Conservation (phyloP, 2,113 vertebrate genomes). For the Dipodomys spectabilis region DNA sequence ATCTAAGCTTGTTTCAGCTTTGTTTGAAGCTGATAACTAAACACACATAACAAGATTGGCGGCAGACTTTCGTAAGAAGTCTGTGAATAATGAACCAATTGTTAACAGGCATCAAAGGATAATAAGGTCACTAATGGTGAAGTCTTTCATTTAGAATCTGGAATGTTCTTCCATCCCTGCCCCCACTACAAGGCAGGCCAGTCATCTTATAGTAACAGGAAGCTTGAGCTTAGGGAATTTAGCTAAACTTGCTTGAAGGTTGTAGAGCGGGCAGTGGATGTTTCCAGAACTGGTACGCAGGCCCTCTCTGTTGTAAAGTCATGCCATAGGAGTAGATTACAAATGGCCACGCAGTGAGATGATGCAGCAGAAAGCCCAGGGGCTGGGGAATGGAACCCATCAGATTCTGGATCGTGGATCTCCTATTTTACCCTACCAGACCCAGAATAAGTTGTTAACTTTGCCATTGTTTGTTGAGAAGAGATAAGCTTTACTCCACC, state of each 20-base stretch:
- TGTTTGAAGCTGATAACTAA: slow-evolving; percentile 56
- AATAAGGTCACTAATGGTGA: slow-evolving; percentile 52
- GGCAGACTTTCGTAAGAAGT: slow-evolving; percentile 49
- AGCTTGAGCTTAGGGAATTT: no score
- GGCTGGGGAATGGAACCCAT: not conserved
- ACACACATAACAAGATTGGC: slow-evolving; percentile 45
- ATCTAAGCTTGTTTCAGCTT: slow-evolving; percentile 50
- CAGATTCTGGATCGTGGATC: not conserved
- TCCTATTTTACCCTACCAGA: not conserved
- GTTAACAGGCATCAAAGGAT: slow-evolving; percentile 59
- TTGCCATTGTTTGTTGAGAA: not conserved
- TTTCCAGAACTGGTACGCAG: not conserved
- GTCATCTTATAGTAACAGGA: not conserved
- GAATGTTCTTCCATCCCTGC: not conserved
- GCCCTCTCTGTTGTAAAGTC: not conserved
- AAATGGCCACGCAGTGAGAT: no score
- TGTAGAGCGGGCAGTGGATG: no score
- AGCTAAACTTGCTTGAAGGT: not conserved
- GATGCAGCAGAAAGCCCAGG: not conserved
- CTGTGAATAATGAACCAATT: slow-evolving; percentile 54
- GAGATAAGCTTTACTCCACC: not conserved
- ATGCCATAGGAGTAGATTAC: fast-evolving
- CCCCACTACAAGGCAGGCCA: fast-evolving
- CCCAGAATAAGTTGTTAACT: not conserved
- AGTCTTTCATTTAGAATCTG: slow-evolving; percentile 67